Conservation (phyloP, 2,113 vertebrate genomes). For the Pseudorectes ferrugineus region DNA sequence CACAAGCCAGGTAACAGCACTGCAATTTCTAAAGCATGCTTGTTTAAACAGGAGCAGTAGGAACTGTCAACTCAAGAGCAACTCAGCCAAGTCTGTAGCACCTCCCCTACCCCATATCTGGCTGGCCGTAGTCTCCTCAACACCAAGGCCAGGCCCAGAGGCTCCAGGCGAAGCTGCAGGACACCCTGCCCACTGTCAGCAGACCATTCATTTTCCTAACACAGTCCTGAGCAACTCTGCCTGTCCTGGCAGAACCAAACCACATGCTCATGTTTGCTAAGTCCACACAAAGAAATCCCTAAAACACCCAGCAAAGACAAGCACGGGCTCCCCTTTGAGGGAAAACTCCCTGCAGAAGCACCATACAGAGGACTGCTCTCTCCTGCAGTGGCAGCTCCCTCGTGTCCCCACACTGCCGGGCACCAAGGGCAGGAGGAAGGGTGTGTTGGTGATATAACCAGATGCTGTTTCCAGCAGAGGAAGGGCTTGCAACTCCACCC, state of each 20-base stretch:
- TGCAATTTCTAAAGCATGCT: not conserved
- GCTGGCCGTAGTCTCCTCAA: not conserved
- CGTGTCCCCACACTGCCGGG: fast-evolving
- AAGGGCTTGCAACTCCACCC: not conserved
- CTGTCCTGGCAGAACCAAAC: not conserved
- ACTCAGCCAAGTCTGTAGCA: not conserved
- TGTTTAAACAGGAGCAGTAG: not conserved
- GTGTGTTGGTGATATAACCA: not conserved
- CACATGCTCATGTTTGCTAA: fast-evolving
- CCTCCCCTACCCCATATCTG: not conserved
- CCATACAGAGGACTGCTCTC: not conserved
- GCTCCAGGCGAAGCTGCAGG: not conserved
- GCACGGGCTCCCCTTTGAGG: fast-evolving
- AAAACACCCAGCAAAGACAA: not conserved
- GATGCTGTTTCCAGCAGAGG: not conserved
- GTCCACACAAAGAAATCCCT: not conserved
- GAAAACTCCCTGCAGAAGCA: not conserved
- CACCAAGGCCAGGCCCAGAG: not conserved
- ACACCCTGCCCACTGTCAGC: fast-evolving
- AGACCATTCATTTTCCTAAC: not conserved
- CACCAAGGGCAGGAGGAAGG: not conserved
- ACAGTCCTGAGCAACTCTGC: fast-evolving
- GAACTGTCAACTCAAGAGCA: not conserved
- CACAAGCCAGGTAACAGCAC: not conserved
- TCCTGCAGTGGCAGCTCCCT: not conserved